These are phyloP conservation scores for Caenorhabditis tropicalis DNA, from an alignment of 1,140 invertebrate species.

Conservation along the genomic window DNA sequence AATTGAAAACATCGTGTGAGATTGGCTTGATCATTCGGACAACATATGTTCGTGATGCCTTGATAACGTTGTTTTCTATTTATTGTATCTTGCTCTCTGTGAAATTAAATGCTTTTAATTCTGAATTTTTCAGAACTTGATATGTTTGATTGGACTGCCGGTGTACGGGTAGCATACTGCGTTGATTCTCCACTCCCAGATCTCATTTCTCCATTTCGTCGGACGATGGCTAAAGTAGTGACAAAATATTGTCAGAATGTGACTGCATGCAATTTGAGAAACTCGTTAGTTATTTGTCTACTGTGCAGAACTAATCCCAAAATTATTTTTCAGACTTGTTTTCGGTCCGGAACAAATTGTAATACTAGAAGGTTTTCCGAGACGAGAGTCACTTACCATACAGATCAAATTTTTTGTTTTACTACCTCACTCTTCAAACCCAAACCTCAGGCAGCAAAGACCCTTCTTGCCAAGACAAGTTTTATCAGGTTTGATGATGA, in stretches of 20 bases:
- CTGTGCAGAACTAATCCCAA: neutral
- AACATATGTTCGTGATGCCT: neutral
- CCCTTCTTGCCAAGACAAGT: constrained; percentile 48
- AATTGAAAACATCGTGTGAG: neutral
- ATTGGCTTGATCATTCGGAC: neutral
- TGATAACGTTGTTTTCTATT: neutral
- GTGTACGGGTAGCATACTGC: constrained; percentile 52
- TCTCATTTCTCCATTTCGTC: constrained; percentile 53
- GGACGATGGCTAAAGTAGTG: constrained; percentile 53
- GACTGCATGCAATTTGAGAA: constrained; percentile 55
- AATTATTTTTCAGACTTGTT: constrained; percentile 30
- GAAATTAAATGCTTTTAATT: neutral
- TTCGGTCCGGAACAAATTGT: constrained; percentile 53
- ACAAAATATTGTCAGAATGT: constrained; percentile 56
- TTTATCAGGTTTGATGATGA: constrained; percentile 45
- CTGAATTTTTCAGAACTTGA: constrained; percentile 28
- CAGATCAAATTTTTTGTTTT: constrained; percentile 55
- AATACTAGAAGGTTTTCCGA: constrained; percentile 55
- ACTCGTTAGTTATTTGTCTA: constrained; percentile 45
- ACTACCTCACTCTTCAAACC: constrained; percentile 48
- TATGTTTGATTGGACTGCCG: constrained; percentile 53
- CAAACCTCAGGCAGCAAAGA: constrained; percentile 51
- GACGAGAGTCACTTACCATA: constrained; percentile 50
- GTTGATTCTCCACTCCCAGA: constrained; percentile 53
- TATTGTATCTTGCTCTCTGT: neutral